Evolutionary conservation across 2,888 invertebrate genomes (phyloP).

Genomic region (Nephrotoma flavescens): DNA sequence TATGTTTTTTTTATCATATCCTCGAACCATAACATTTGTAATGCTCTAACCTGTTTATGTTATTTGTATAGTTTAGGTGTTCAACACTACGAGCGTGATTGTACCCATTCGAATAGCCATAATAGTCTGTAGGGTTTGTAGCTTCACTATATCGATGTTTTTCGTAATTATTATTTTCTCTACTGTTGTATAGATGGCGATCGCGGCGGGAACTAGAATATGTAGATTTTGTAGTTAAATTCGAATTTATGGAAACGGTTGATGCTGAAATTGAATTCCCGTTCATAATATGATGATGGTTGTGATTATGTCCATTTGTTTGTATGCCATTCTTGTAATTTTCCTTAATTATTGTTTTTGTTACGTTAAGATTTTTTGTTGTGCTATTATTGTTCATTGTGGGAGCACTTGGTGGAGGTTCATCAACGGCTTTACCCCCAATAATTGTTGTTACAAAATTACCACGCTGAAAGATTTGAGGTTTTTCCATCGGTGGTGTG

Average conservation of each 20-base stretch:
- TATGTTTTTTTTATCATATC: not conserved
- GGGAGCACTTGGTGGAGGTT: not conserved
- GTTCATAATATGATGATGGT: not conserved
- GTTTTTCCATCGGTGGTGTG: slow-evolving; percentile 35
- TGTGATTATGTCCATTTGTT: slow-evolving; percentile 14
- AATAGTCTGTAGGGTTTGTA: slow-evolving; percentile 7
- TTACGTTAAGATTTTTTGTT: slow-evolving; percentile 15
- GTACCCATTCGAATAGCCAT: not conserved
- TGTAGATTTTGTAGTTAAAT: slow-evolving; percentile 13
- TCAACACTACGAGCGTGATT: slow-evolving; percentile 28
- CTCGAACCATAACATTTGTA: not conserved
- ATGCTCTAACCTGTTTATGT: not conserved
- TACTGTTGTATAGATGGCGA: not conserved
- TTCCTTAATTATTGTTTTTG: slow-evolving; percentile 30
- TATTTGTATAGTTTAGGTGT: slow-evolving; percentile 21
- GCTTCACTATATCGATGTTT: slow-evolving; percentile 6
- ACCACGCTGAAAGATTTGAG: slow-evolving; percentile 61
- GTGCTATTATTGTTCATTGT: not conserved
- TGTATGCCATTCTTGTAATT: slow-evolving; percentile 11
- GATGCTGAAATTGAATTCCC: slow-evolving; percentile 26
- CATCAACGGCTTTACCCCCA: slow-evolving; percentile 30
- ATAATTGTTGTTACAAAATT: slow-evolving; percentile 64
- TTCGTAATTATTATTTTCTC: slow-evolving; percentile 1
- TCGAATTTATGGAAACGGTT: slow-evolving; percentile 30
- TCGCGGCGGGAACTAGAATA: not conserved